Conservation (phyloP, 1,140 invertebrate genomes). For the Ylistrum balloti region DNA sequence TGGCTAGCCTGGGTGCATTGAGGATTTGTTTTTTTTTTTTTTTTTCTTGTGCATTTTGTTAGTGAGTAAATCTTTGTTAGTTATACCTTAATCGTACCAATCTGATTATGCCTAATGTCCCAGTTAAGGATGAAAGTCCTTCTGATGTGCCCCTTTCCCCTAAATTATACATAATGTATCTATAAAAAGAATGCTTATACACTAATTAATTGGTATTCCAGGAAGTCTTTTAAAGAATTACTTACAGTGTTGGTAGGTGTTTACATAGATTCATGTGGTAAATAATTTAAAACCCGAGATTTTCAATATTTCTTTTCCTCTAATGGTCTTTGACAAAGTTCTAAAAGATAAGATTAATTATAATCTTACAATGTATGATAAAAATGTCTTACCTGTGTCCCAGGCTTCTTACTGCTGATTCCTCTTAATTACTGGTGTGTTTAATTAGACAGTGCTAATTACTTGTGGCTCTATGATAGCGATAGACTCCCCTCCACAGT, state of each 20-base stretch:
- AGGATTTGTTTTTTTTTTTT: background rate
- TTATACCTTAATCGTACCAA: background rate
- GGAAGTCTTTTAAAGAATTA: background rate
- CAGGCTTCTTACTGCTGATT: background rate
- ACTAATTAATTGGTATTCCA: background rate
- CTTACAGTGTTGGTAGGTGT: background rate
- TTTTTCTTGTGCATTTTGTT: background rate
- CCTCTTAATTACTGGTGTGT: background rate
- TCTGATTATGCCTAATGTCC: background rate
- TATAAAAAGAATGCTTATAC: conserved; percentile 39
- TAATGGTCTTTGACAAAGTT: no score
- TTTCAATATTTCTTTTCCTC: no score
- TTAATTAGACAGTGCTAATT: conserved; percentile 14
- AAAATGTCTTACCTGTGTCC: background rate
- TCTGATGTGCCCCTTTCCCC: background rate
- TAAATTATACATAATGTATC: conserved; percentile 3
- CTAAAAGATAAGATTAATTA: conserved; percentile 9
- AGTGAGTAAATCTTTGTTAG: background rate
- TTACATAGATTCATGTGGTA: background rate
- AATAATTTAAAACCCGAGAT: background rate
- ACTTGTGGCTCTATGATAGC: background rate
- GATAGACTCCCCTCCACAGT: conserved; percentile 30
- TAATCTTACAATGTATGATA: background rate
- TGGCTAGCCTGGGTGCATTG: no score
- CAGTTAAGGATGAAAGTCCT: background rate